A percentile compares a stretch with the other conserved stretches of the same genome.
phyloP scores from a whole-genome alignment of 2,888 invertebrate genomes.

The Geophilus truncorum region DNA sequence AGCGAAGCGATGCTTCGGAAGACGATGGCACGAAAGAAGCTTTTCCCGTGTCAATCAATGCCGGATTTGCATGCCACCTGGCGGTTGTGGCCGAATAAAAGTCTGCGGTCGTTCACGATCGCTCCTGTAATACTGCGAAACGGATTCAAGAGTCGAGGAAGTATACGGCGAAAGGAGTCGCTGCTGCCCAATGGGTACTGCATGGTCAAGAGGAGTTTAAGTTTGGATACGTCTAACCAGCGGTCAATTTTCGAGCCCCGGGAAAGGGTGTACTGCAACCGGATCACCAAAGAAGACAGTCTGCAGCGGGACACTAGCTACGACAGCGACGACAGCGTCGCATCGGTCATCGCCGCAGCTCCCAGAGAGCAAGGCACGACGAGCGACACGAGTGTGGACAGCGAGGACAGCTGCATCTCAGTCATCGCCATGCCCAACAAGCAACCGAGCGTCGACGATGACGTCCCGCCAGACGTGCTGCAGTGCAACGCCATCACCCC shows the following conservation, averaged over 20 bases:
- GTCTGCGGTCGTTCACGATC: background rate
- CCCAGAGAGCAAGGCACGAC: constrained; percentile 65
- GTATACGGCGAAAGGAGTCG: background rate
- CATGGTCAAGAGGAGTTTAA: constrained; percentile 39
- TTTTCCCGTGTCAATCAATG: constrained; percentile 37
- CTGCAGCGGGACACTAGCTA: constrained; percentile 90
- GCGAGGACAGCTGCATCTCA: constrained; percentile 87
- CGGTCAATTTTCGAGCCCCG: constrained; percentile 23
- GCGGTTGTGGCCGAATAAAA: background rate
- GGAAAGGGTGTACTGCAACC: constrained; percentile 32
- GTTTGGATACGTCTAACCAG: constrained; percentile 38
- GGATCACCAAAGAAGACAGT: constrained; percentile 56
- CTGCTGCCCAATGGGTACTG: constrained; percentile 32
- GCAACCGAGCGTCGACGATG: constrained; percentile 54
- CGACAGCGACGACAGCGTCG: constrained; percentile 89
- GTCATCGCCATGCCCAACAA: constrained; percentile 86
- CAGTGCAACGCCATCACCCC: background rate
- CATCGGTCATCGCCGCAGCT: constrained; percentile 82
- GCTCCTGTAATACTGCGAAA: background rate
- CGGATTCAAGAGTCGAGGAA: background rate
- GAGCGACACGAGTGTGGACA: constrained; percentile 89
- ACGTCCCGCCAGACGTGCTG: background rate
- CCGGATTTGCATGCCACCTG: constrained; percentile 29
- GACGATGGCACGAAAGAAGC: constrained; percentile 33
- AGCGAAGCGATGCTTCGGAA: too few relatives aligned